These are phyloP conservation scores for Elephas maximus DNA, from an alignment of 2,113 vertebrate species.

Conservation along the genomic window DNA sequence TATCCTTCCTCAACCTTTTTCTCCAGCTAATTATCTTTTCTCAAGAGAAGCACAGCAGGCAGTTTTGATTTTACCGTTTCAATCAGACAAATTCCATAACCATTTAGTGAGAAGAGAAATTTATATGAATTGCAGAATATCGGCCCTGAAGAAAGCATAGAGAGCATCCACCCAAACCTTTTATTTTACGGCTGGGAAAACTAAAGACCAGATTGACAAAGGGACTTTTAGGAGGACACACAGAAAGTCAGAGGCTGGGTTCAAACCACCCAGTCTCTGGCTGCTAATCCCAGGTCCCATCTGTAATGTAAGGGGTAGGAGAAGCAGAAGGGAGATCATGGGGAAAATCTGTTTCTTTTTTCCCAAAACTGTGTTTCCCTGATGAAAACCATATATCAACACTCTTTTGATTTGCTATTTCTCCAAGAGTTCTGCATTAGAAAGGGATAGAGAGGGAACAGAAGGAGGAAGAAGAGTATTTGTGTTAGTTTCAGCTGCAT, in stretches of 20 bases:
- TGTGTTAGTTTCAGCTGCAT: slow-evolving; percentile 20
- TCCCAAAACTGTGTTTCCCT: not conserved
- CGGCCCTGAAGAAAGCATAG: not conserved
- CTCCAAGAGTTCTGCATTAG: slow-evolving; percentile 6
- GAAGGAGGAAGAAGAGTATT: not conserved
- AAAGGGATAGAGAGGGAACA: not conserved
- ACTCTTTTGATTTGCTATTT: slow-evolving; percentile 31
- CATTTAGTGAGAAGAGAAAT: not conserved
- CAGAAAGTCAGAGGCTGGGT: not conserved
- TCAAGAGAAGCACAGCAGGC: not conserved
- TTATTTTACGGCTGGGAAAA: not conserved
- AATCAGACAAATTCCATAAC: slow-evolving; percentile 25
- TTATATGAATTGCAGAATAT: not conserved
- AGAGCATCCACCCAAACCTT: not conserved
- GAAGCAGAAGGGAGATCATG: not conserved
- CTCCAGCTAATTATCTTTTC: slow-evolving; percentile 48
- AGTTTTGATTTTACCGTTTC: slow-evolving; percentile 37
- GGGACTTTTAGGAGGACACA: not conserved
- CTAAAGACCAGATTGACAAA: not conserved
- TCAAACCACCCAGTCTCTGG: not conserved
- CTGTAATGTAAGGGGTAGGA: not conserved
- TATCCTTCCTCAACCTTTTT: slow-evolving; percentile 36
- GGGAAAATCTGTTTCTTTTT: not conserved
- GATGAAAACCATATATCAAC: not conserved
- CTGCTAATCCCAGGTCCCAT: too few species aligned